phyloP scores from a whole-genome alignment of 1,140 invertebrate genomes.

The Sarcophaga peregrina region DNA sequence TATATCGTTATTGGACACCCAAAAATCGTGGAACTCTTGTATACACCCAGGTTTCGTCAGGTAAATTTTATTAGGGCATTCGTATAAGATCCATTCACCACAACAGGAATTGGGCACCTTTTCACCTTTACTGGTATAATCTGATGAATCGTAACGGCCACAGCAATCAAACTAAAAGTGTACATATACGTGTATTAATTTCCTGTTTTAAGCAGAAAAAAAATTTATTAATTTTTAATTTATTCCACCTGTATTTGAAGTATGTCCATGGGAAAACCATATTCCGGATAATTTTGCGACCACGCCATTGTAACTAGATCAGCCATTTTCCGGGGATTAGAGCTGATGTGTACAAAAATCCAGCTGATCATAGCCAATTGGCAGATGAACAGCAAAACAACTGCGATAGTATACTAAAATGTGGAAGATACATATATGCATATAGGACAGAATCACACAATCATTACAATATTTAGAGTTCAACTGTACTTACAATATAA shows the following conservation, averaged over 20 bases:
- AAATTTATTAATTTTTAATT: not conserved
- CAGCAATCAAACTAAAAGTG: slow-evolving; percentile 73
- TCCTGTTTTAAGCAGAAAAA: not conserved
- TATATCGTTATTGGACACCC: slow-evolving; percentile 53
- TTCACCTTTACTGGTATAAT: slow-evolving; percentile 60
- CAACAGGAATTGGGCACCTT: slow-evolving; percentile 67
- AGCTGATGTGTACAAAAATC: slow-evolving; percentile 69
- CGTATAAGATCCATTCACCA: slow-evolving; percentile 53
- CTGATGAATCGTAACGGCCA: slow-evolving; percentile 65
- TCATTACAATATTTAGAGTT: not conserved
- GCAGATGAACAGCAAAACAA: slow-evolving; percentile 73
- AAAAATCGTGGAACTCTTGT: slow-evolving; percentile 52
- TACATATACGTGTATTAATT: slow-evolving; percentile 31
- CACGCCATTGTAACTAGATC: slow-evolving; percentile 64
- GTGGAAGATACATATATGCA: not conserved
- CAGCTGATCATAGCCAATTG: slow-evolving; percentile 73
- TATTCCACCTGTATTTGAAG: slow-evolving; percentile 56
- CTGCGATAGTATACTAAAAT: slow-evolving; percentile 73
- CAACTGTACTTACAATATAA: slow-evolving; percentile 71
- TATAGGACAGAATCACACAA: not conserved
- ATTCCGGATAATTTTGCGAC: slow-evolving; percentile 51
- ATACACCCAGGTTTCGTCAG: slow-evolving; percentile 48
- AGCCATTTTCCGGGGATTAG: slow-evolving; percentile 65
- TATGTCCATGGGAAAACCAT: slow-evolving; percentile 54
- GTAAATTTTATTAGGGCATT: slow-evolving; percentile 54